Evolutionary conservation across 2,113 vertebrate species (phyloP).

Genomic region (Halcyon senegalensis): DNA sequence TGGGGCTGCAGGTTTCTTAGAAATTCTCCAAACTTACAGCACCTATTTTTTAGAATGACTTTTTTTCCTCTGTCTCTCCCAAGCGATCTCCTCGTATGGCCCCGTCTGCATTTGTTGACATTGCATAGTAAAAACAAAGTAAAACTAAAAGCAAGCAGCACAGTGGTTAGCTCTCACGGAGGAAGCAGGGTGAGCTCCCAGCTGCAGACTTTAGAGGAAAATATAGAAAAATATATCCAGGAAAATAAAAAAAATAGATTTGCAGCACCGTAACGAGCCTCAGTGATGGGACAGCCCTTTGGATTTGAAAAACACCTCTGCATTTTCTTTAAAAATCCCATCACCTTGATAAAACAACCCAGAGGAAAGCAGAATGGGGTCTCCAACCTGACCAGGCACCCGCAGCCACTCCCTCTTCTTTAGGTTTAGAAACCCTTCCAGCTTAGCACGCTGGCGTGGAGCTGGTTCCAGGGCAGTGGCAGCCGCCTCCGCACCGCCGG

Average conservation of each 20-base stretch:
- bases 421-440: background rate
- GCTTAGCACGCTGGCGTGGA: background rate
- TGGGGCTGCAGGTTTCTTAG: background rate
- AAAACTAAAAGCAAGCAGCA: conserved; percentile 2
- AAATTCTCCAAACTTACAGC: background rate
- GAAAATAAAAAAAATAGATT: background rate
- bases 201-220: background rate
- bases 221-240: background rate
- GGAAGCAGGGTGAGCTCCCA: background rate
- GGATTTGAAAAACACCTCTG: background rate
- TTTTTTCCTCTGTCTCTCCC: background rate
- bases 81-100: rapidly evolving
- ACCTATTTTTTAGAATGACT: background rate
- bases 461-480: background rate
- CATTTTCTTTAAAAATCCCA: background rate
- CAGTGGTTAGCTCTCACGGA: rapidly evolving
- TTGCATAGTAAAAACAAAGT: background rate
- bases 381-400: background rate
- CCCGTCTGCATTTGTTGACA: background rate
- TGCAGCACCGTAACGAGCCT: background rate
- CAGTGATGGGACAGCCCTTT: background rate
- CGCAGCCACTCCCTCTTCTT: background rate
- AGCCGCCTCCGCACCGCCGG: rapidly evolving
- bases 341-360: background rate
- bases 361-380: background rate